A percentile compares a stretch with the other conserved stretches of the same genome.
These are phyloP conservation scores for Planococcus citri DNA, from an alignment of 1,140 invertebrate genomes.

Conservation along the genomic window DNA sequence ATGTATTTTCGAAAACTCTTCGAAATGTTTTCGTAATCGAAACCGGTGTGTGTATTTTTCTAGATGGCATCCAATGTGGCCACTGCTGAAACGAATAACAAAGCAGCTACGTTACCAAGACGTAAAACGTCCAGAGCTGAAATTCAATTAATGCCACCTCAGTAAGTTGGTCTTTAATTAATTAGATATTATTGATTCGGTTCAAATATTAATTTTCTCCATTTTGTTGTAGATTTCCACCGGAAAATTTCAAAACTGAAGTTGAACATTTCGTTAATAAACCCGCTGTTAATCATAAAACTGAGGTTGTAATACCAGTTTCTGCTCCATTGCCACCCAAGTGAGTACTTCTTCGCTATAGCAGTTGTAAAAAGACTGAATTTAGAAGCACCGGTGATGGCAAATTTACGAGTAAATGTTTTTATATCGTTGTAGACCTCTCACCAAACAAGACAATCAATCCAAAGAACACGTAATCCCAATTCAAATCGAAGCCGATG, in stretches of 20 bases:
- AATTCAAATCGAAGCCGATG: conserved; percentile 36
- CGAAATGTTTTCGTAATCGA: neutral
- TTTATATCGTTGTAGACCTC: conserved; percentile 25
- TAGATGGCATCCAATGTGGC: no score
- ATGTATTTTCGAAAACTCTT: neutral
- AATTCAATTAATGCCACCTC: conserved; percentile 43
- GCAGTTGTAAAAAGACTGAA: no score
- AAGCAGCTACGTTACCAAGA: conserved; percentile 27
- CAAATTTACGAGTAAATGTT: no score
- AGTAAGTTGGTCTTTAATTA: conserved; percentile 25
- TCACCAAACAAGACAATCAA: conserved; percentile 28
- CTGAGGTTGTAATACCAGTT: conserved; percentile 46
- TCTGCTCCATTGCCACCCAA: conserved; percentile 28
- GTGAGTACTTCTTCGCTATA: no score
- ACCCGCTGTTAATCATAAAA: conserved; percentile 37
- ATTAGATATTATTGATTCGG: neutral
- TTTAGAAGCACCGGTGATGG: no score
- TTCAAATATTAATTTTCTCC: neutral
- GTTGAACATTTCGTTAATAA: conserved; percentile 45
- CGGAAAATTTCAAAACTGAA: conserved; percentile 38
- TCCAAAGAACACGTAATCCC: conserved; percentile 45
- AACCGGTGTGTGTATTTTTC: neutral
- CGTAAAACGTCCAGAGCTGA: conserved; percentile 50
- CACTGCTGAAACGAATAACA: conserved; percentile 25
- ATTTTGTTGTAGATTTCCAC: conserved; percentile 1